Conservation (phyloP, 2,888 invertebrate genomes). For the Spilosoma lubricipeda region DNA sequence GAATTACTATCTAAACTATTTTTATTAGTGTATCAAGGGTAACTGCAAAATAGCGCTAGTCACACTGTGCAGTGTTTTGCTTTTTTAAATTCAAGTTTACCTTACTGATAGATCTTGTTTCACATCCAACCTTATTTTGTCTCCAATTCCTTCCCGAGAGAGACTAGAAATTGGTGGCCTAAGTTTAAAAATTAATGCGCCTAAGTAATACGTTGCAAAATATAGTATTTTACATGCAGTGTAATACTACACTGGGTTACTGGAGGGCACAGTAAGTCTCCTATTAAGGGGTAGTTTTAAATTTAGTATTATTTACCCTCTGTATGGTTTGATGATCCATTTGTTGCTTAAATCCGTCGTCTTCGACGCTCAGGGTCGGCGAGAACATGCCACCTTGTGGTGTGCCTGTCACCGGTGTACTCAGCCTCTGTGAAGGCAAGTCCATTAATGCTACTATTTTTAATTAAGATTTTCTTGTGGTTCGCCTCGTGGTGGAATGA, state of each 20-base stretch:
- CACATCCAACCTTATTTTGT: constrained; percentile 84
- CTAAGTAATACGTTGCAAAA: constrained; percentile 64
- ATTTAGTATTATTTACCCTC: constrained; percentile 74
- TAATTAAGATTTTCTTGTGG: constrained; percentile 15
- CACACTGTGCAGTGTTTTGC: constrained; percentile 74
- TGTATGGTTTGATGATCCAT: constrained; percentile 82
- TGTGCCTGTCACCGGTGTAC: constrained; percentile 79
- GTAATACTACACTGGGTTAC: constrained; percentile 54
- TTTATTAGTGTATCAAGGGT: constrained; percentile 42
- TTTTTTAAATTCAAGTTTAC: constrained; percentile 71
- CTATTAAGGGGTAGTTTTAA: constrained; percentile 36
- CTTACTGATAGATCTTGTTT: constrained; percentile 82
- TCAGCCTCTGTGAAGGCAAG: constrained; percentile 74
- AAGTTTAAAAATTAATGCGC: constrained; percentile 73
- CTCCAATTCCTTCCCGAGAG: constrained; percentile 84
- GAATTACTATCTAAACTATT: constrained; percentile 40
- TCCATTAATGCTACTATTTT: background rate
- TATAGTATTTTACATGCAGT: constrained; percentile 62
- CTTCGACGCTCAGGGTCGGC: constrained; percentile 79
- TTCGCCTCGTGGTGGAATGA: constrained; percentile 48
- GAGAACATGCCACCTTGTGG: constrained; percentile 80
- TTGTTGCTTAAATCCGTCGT: constrained; percentile 82
- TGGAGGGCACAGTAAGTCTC: constrained; percentile 34
- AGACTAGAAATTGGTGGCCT: constrained; percentile 83
- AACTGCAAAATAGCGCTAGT: constrained; percentile 66